phyloP scores from a whole-genome alignment of 2,113 vertebrate genomes.

The Tinamus guttatus region DNA sequence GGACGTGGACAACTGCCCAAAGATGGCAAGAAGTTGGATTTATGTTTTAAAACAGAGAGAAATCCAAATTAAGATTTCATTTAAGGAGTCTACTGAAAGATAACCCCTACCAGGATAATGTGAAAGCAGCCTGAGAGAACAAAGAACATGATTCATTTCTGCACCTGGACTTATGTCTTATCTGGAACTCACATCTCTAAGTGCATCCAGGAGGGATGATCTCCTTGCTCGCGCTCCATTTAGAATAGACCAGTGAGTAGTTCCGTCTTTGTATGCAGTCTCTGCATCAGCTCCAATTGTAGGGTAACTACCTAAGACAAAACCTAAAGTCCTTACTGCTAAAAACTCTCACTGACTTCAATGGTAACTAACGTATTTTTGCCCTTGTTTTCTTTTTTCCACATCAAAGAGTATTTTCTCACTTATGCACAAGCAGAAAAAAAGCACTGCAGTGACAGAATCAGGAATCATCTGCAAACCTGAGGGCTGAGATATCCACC shows the following conservation, averaged over 20 bases:
- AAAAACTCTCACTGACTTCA: background rate
- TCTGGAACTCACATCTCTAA: background rate
- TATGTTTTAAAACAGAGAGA: background rate
- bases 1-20: background rate
- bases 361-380: background rate
- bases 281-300: background rate
- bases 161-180: background rate
- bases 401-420: background rate
- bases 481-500: background rate
- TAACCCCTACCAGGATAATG: background rate
- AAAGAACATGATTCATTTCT: rapidly evolving
- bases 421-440: background rate
- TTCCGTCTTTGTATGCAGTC: rapidly evolving
- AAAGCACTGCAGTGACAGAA: background rate
- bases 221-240: background rate
- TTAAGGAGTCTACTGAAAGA: background rate
- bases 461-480: background rate
- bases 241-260: background rate
- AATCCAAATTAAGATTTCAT: background rate
- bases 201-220: background rate
- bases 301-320: background rate
- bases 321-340: background rate
- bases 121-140: background rate
- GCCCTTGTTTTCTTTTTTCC: background rate
- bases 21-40: background rate